Conservation (phyloP, 2,113 vertebrate species). For the Myrmecobius fasciatus region DNA sequence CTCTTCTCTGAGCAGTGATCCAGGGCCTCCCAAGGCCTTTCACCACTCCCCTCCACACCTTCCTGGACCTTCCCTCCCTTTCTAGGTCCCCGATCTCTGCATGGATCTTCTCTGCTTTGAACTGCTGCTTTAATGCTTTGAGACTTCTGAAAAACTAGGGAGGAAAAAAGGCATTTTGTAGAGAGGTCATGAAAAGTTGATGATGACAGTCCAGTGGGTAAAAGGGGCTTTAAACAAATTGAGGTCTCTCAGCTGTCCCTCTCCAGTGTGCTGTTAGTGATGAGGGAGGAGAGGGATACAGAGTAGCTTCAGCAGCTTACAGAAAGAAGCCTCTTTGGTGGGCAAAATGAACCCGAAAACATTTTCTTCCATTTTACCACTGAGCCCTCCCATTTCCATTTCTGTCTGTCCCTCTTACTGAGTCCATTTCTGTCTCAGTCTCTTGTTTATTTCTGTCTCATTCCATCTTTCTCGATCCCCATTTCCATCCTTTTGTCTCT, state of each 20-base stretch:
- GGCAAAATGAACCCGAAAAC: slow-evolving; percentile 6
- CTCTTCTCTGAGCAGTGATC: not conserved
- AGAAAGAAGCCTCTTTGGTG: slow-evolving; percentile 1
- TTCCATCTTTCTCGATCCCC: too few species aligned
- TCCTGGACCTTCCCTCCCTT: not conserved
- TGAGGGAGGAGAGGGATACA: not conserved
- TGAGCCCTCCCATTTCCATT: not conserved
- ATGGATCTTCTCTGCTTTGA: slow-evolving; percentile 40
- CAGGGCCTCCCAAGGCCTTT: not conserved
- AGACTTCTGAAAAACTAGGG: slow-evolving; percentile 62
- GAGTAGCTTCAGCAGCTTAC: not conserved
- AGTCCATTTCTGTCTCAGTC: too few species aligned
- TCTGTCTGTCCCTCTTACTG: not conserved
- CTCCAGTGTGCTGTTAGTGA: slow-evolving; percentile 64
- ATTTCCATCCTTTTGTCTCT: too few species aligned
- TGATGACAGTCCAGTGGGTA: slow-evolving; percentile 79
- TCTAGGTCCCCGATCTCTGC: not conserved
- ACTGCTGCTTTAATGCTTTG: slow-evolving; percentile 55
- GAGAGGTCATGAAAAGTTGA: slow-evolving; percentile 78
- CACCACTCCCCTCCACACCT: not conserved
- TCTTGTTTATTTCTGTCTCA: too few species aligned
- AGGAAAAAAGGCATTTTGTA: slow-evolving; percentile 45
- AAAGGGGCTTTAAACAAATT: slow-evolving; percentile 84
- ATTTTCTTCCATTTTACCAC: not conserved
- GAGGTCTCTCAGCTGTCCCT: slow-evolving; percentile 78